Conservation (phyloP, 2,113 vertebrate species). For the Lasiurus cinereus region DNA sequence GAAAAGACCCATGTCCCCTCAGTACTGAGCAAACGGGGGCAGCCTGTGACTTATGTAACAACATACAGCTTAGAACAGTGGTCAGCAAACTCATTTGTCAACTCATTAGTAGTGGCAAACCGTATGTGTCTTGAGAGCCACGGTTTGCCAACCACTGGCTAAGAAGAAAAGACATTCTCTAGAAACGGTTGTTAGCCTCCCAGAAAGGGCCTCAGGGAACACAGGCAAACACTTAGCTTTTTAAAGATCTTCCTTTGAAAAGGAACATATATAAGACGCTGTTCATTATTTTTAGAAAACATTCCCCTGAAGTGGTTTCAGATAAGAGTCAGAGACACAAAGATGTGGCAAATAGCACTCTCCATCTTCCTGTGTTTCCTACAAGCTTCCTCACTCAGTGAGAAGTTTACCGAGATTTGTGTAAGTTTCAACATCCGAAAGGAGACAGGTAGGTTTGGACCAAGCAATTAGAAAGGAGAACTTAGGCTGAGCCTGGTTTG, state of each 20-base stretch:
- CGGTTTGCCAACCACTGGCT: too few relatives aligned
- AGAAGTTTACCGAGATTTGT: neutral
- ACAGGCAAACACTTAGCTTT: constrained; percentile 5
- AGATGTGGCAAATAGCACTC: neutral
- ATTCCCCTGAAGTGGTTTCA: constrained; percentile 25
- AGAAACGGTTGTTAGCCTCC: neutral
- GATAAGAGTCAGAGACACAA: neutral
- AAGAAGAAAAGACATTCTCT: neutral
- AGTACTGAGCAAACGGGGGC: neutral
- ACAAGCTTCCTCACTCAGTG: neutral
- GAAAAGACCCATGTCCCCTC: neutral
- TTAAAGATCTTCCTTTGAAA: constrained; percentile 18
- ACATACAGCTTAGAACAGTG: neutral
- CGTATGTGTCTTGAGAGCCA: too few relatives aligned
- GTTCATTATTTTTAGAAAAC: neutral
- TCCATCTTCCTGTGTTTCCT: neutral
- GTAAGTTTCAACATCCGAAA: neutral
- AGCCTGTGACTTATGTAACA: neutral
- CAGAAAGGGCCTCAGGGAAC: neutral
- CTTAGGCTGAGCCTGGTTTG: neutral
- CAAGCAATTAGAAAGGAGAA: neutral
- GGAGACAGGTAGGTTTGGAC: neutral
- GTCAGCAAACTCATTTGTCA: too few relatives aligned
- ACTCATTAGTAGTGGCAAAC: too few relatives aligned
- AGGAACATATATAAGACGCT: neutral